A percentile compares a stretch with the other conserved stretches of the same genome.
Evolutionary conservation across 2,113 vertebrate species (phyloP).

Genomic region (Eclectus roratus): DNA sequence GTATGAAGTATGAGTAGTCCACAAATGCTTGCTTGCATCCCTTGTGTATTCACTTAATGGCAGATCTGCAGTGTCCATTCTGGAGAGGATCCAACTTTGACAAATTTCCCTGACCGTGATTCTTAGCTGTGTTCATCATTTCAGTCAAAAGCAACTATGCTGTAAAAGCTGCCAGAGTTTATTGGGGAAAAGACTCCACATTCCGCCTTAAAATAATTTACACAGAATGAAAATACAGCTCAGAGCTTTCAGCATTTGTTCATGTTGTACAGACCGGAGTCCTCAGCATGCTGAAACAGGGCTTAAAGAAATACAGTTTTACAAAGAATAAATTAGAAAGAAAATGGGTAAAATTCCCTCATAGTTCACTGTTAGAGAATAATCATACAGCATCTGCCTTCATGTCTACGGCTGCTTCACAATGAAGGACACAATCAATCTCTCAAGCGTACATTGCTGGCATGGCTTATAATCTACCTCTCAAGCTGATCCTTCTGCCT

Average conservation of each 20-base stretch:
- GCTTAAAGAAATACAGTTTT: not conserved
- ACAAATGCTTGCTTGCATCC: not conserved
- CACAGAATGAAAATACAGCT: not conserved
- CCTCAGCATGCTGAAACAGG: not conserved
- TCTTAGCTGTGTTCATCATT: not conserved
- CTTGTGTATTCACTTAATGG: not conserved
- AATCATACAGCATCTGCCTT: not conserved
- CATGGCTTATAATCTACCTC: constrained; percentile 11
- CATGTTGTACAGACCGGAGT: not conserved
- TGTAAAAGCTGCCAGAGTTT: not conserved
- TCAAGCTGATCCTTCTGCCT: constrained; percentile 28
- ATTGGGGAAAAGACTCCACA: not conserved
- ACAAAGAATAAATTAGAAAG: constrained; percentile 46
- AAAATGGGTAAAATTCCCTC: constrained; percentile 40
- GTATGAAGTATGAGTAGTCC: not conserved
- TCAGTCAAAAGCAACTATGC: not conserved
- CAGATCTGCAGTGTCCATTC: not conserved
- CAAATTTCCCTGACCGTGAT: not conserved
- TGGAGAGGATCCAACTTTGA: not conserved
- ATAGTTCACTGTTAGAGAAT: constrained; percentile 31
- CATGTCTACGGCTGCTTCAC: not conserved
- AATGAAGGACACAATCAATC: constrained; percentile 8
- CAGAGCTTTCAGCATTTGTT: not conserved
- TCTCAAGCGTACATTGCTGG: constrained; percentile 5
- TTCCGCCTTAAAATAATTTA: not conserved